phyloP scores from a whole-genome alignment of 2,113 vertebrate genomes.

The Colistium nudipinnis region DNA sequence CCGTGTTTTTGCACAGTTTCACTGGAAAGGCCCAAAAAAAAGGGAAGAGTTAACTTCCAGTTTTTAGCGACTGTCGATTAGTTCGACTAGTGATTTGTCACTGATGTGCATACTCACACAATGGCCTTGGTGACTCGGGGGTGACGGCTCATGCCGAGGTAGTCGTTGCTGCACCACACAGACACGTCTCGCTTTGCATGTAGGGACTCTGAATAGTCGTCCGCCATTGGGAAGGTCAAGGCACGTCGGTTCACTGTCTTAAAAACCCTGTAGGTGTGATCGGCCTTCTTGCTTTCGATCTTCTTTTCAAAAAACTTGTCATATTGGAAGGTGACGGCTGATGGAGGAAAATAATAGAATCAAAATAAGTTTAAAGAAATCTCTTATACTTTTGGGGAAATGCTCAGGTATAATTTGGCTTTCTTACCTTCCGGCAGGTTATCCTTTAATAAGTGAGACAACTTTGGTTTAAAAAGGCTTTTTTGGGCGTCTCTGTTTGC shows the following conservation, averaged over 20 bases:
- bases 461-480: conserved; percentile 82
- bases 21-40: conserved; percentile 63
- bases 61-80: neutral
- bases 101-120: conserved; percentile 83
- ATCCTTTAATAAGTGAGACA: conserved; percentile 90
- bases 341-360: conserved; percentile 53
- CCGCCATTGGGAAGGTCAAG: conserved; percentile 90
- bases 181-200: conserved; percentile 86
- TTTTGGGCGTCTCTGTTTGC: conserved; percentile 46
- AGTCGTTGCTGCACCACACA: conserved; percentile 97
- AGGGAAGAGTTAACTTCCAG: neutral
- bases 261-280: conserved; percentile 93
- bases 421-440: conserved; percentile 83
- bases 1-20: conserved; percentile 90
- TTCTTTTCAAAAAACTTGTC: conserved; percentile 93
- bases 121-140: conserved; percentile 87
- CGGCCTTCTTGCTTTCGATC: conserved; percentile 89
- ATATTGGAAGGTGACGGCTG: conserved; percentile 88
- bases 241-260: conserved; percentile 92
- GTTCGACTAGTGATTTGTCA: neutral
- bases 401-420: conserved; percentile 24
- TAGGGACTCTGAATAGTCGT: conserved; percentile 85
- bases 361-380: neutral
- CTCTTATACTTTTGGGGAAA: neutral
- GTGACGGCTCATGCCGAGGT: conserved; percentile 95